phyloP scores from a whole-genome alignment of 1,140 invertebrate genomes.

The Zaprionus tsacasi region DNA sequence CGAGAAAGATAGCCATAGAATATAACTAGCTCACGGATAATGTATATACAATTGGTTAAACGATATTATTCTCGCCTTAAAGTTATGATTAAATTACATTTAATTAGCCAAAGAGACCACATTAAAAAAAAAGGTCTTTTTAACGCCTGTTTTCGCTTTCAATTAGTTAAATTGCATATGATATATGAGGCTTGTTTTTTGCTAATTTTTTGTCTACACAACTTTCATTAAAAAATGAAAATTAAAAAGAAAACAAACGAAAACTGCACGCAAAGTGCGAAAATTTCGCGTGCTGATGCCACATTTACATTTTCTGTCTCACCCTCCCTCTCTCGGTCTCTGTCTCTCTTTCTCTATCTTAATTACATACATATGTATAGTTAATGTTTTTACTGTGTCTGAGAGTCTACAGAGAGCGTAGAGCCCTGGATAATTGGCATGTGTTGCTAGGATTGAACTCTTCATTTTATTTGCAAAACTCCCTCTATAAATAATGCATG shows the following conservation, averaged over 20 bases:
- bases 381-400: slow-evolving; percentile 31
- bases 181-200: background rate
- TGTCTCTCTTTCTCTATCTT: slow-evolving; percentile 31
- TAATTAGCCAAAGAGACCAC: background rate
- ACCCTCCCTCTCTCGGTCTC: background rate
- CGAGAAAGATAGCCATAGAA: background rate
- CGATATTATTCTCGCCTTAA: too few relatives aligned
- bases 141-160: background rate
- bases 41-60: background rate
- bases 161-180: background rate
- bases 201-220: background rate
- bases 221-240: slow-evolving; percentile 30
- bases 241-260: slow-evolving; percentile 26
- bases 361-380: slow-evolving; percentile 43
- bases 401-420: slow-evolving; percentile 13
- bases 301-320: slow-evolving; percentile 48
- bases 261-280: slow-evolving; percentile 42
- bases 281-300: slow-evolving; percentile 49
- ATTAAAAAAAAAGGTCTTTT: background rate
- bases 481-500: slow-evolving; percentile 40
- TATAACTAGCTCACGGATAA: background rate
- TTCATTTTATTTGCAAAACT: slow-evolving; percentile 29
- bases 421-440: slow-evolving; percentile 41
- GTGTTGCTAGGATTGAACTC: slow-evolving; percentile 19
- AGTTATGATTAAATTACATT: background rate